Evolutionary conservation across 2,888 invertebrate species (phyloP).

Genomic region (Vannuccia rotundouncinata): DNA sequence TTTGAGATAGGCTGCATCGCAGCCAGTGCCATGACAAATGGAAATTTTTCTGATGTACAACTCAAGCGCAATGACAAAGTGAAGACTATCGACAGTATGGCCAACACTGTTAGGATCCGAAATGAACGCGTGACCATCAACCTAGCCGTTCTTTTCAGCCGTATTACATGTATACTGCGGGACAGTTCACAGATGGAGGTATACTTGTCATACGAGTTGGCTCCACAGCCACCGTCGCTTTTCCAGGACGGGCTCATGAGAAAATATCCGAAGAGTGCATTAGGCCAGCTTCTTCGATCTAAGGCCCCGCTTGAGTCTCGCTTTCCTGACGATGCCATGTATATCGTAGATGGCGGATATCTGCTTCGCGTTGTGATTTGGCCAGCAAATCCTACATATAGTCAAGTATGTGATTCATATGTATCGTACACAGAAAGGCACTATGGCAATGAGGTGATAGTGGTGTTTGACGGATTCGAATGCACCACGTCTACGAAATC

Average conservation of each 20-base stretch:
- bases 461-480: constrained; percentile 43
- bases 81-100: background rate
- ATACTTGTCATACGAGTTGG: constrained; percentile 38
- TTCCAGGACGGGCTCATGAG: constrained; percentile 37
- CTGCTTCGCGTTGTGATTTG: constrained; percentile 45
- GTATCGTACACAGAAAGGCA: constrained; percentile 42
- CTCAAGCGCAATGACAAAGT: constrained; percentile 29
- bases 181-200: constrained; percentile 33
- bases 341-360: constrained; percentile 42
- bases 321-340: constrained; percentile 33
- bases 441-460: constrained; percentile 42
- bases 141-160: constrained; percentile 12
- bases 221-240: constrained; percentile 39
- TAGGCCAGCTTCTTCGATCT: constrained; percentile 25
- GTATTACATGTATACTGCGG: constrained; percentile 37
- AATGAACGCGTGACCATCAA: constrained; percentile 24
- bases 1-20: constrained; percentile 19
- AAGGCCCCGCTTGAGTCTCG: constrained; percentile 2
- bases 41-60: constrained; percentile 24
- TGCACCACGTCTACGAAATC: constrained; percentile 41
- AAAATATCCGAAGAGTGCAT: constrained; percentile 35
- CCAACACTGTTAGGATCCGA: constrained; percentile 12
- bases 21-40: constrained; percentile 8
- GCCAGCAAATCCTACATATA: constrained; percentile 43
- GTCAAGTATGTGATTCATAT: constrained; percentile 42